Percentiles rank a stretch among this genome's conserved stretches.
Conservation (phyloP, 1,140 invertebrate species). For the Calephelis virginiensis region DNA sequence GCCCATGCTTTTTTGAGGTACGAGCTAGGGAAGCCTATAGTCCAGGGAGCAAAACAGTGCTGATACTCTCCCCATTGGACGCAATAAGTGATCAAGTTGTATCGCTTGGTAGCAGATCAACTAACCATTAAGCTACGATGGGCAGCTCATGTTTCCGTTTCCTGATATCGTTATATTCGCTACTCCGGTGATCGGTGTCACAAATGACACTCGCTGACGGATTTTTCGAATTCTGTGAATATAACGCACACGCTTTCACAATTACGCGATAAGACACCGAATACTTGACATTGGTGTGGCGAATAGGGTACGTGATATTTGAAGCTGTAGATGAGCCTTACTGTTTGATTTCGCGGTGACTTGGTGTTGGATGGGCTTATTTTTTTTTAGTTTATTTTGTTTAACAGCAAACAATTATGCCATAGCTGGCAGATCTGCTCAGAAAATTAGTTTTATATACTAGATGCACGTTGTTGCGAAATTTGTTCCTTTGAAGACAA, state of each 20-base stretch:
- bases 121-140: slow-evolving; percentile 26
- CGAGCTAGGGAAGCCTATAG: no score
- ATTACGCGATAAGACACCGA: slow-evolving; percentile 21
- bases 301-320: no score
- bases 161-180: slow-evolving; percentile 40
- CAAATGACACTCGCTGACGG: slow-evolving; percentile 34
- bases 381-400: no score
- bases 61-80: neutral
- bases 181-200: slow-evolving; percentile 27
- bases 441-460: no score
- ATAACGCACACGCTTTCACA: slow-evolving; percentile 20
- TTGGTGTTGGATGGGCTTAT: no score
- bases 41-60: neutral
- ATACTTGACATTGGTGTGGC: neutral
- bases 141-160: slow-evolving; percentile 35
- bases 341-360: no score
- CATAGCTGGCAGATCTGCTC: no score
- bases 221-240: slow-evolving; percentile 41
- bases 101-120: slow-evolving; percentile 20
- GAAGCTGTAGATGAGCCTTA: no score
- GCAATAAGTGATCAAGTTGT: neutral
- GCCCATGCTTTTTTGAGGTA: no score
- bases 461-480: no score
- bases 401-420: no score
- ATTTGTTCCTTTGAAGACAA: no score